Conservation (phyloP, 1,140 invertebrate species). For the Heterodera carotae region DNA sequence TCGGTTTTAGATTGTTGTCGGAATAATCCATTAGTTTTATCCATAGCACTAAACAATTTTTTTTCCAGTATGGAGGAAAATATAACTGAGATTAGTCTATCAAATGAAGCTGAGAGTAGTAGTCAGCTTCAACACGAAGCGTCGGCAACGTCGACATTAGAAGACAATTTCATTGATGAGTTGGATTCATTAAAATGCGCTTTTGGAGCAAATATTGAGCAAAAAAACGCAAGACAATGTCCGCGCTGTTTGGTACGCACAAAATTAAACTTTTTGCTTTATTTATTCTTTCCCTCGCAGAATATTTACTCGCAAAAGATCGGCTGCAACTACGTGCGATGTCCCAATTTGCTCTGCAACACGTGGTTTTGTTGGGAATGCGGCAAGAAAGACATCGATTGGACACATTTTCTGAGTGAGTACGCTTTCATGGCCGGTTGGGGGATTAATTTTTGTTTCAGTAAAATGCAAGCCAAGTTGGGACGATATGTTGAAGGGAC, state of each 20-base stretch:
- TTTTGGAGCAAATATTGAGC: neutral
- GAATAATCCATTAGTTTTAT: too few species aligned
- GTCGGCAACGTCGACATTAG: too few species aligned
- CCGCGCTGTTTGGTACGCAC: conserved; percentile 20
- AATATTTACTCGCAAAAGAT: conserved; percentile 39
- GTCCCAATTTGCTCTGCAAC: conserved; percentile 40
- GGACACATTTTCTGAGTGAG: conserved; percentile 36
- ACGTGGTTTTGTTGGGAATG: conserved; percentile 43
- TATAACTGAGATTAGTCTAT: too few species aligned
- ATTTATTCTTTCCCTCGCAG: conserved; percentile 4
- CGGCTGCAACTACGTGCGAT: conserved; percentile 40
- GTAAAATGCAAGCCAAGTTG: conserved; percentile 19
- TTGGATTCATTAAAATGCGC: conserved; percentile 25
- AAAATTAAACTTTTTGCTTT: conserved; percentile 1
- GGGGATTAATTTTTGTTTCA: neutral
- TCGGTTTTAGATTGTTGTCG: too few species aligned
- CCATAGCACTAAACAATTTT: too few species aligned
- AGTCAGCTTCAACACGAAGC: too few species aligned
- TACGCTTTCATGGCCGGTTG: neutral
- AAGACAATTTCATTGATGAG: neutral
- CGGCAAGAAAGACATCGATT: conserved; percentile 23
- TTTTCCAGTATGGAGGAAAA: too few species aligned
- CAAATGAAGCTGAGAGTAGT: too few species aligned
- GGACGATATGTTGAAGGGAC: conserved; percentile 29
- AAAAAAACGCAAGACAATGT: conserved; percentile 14